phyloP scores from a whole-genome alignment of 2,888 invertebrate genomes.

The Chamaedrilus cognettii region DNA sequence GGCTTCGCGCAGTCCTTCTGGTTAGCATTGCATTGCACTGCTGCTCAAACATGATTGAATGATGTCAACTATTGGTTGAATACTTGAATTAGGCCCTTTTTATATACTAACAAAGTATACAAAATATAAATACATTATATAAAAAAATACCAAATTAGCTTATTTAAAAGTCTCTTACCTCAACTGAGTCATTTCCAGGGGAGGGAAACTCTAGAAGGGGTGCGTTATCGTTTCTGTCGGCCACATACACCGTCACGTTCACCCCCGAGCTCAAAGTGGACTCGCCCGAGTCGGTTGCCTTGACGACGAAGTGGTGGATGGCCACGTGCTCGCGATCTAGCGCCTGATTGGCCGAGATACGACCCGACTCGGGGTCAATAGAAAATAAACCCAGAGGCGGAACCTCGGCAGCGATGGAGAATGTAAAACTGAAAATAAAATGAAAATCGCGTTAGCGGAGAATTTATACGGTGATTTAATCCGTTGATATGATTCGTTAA shows the following conservation, averaged over 20 bases:
- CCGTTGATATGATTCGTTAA: too few relatives aligned
- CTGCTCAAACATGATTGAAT: too few relatives aligned
- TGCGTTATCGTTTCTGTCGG: conserved; percentile 49
- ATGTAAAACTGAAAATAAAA: conserved; percentile 16
- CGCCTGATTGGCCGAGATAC: conserved; percentile 68
- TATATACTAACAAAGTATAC: background rate
- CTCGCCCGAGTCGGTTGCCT: conserved; percentile 31
- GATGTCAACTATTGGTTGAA: too few relatives aligned
- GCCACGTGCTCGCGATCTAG: conserved; percentile 66
- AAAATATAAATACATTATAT: background rate
- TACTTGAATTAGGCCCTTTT: too few relatives aligned
- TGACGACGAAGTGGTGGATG: conserved; percentile 22
- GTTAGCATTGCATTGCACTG: too few relatives aligned
- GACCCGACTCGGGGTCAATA: conserved; percentile 43
- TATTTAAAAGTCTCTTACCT: background rate
- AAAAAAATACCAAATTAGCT: background rate
- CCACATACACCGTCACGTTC: conserved; percentile 41
- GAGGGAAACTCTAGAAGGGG: conserved; percentile 46
- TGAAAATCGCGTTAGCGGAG: too few relatives aligned
- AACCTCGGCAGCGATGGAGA: conserved; percentile 34
- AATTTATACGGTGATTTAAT: too few relatives aligned
- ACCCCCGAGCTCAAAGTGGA: conserved; percentile 34
- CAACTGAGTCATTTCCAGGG: conserved; percentile 40
- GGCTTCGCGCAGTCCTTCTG: too few relatives aligned
- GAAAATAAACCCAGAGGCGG: conserved; percentile 47